Conservation (phyloP, 2,113 vertebrate species). For the Lophius piscatorius region DNA sequence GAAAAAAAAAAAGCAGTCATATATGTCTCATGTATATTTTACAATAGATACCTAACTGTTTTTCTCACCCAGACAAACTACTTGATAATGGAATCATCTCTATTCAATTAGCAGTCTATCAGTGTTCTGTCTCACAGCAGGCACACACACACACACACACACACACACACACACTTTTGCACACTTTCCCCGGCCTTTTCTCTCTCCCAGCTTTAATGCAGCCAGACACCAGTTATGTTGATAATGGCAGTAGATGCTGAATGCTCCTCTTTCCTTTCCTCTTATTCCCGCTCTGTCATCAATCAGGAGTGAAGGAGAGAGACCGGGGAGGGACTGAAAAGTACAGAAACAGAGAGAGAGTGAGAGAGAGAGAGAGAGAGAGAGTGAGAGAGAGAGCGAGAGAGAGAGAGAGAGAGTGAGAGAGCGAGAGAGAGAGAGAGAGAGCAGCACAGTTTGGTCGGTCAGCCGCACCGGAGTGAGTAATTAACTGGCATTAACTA, state of each 20-base stretch:
- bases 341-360: background rate
- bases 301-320: constrained; percentile 66
- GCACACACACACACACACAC: constrained; percentile 8
- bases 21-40: constrained; percentile 22
- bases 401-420: constrained; percentile 12
- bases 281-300: constrained; percentile 62
- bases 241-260: constrained; percentile 68
- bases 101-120: constrained; percentile 73
- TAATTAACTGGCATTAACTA: constrained; percentile 84
- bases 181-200: constrained; percentile 15
- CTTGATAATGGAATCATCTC: constrained; percentile 76
- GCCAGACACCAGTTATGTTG: constrained; percentile 70
- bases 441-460: constrained; percentile 63
- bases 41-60: constrained; percentile 63
- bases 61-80: constrained; percentile 70
- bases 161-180: constrained; percentile 20
- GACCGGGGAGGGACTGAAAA: background rate
- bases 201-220: constrained; percentile 60
- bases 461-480: constrained; percentile 76
- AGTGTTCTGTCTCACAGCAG: constrained; percentile 53
- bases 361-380: background rate
- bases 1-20: background rate
- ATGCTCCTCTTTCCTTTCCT: constrained; percentile 59
- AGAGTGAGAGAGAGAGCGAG: constrained; percentile 16
- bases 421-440: constrained; percentile 7